Base-by-base conservation (phyloP, 2,113 vertebrate species). In the Epinephelus cyanopodus region DNA sequence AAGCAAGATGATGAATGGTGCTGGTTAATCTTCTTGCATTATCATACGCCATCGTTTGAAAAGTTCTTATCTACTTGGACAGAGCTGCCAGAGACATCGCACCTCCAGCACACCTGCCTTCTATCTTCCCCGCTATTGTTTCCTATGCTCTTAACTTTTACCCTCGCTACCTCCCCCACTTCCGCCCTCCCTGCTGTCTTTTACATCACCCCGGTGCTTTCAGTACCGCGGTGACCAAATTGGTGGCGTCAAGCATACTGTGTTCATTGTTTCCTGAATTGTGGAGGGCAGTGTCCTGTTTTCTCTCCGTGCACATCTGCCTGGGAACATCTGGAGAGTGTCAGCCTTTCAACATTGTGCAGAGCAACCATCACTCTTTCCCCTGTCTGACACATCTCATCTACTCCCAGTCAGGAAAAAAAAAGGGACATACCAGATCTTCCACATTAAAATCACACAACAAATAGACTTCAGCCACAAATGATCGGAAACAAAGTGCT, bases 251-350 rank as follows among this genome's bases (percentile, higher is more conserved):
- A 77, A 74, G 72, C 78, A 92, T 89, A 91, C 73, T 83, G 72
- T 71, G 73, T 89, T 92, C 90, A 94, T 92, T 92, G 90, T 92
- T 88, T 87, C 81, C 74, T 81, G 52, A 71, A 79, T 86, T 53
- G 39, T 65, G 71, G 77, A 84, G 66, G 75, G 83, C 42, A 82
- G 57, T 27, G 69, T 85, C 80, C 78, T 88, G 86, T 91, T 90
- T 87, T 94, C 73, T 84, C 75, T 90, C 81, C 27, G 75, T 83
- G 89, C 89, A 93, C 93, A 94, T 95, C 93, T 96, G 93, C 91
- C 77, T 64, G 57, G 53, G 76, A 89, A 93, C 95, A 95, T 95
- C 94, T 96, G 95, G 92, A 93, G 74, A 84, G 68, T 86, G 86
- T 95, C 92, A 90, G 84, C 71, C 78, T 89, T 85, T 94, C 91